Percentiles rank a stretch among this genome's conserved stretches.
These are phyloP conservation scores for Aporophyla nigra DNA, from an alignment of 2,888 invertebrate species.

Conservation along the genomic window DNA sequence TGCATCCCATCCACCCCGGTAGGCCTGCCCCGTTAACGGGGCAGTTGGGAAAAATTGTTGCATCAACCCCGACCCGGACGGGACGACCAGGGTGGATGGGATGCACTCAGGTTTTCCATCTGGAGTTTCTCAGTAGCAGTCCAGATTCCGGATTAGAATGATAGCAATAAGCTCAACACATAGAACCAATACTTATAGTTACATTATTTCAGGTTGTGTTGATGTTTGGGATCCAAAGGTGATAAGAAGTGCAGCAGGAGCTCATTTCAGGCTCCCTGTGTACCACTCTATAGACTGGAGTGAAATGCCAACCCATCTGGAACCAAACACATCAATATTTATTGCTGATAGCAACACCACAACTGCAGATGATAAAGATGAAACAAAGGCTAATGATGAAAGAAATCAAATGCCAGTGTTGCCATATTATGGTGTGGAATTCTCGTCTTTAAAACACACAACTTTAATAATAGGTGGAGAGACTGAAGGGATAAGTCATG, in stretches of 20 bases:
- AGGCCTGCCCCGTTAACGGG: too few species aligned
- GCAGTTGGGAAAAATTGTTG: too few species aligned
- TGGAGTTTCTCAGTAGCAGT: too few species aligned
- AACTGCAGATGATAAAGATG: slow-evolving; percentile 64
- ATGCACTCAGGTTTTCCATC: too few species aligned
- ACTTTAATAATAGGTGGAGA: slow-evolving; percentile 97
- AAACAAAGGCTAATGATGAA: slow-evolving; percentile 58
- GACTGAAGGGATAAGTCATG: slow-evolving; percentile 95
- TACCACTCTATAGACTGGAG: slow-evolving; percentile 92
- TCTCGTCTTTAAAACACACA: slow-evolving; percentile 88
- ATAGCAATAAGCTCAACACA: too few species aligned
- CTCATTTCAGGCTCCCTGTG: slow-evolving; percentile 95
- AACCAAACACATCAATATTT: slow-evolving; percentile 89
- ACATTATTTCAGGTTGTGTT: slow-evolving; percentile 93
- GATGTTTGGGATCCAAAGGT: slow-evolving; percentile 98
- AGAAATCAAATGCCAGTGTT: slow-evolving; percentile 86
- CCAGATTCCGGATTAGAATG: too few species aligned
- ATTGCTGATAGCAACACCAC: slow-evolving; percentile 93
- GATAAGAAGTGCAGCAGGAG: slow-evolving; percentile 95
- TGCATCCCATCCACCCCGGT: too few species aligned
- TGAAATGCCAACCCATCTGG: slow-evolving; percentile 88
- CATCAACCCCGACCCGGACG: too few species aligned
- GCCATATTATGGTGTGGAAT: slow-evolving; percentile 92
- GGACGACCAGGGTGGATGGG: too few species aligned
- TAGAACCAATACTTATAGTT: not conserved